Conservation (phyloP, 2,888 invertebrate species). For the Dusona sp. region DNA sequence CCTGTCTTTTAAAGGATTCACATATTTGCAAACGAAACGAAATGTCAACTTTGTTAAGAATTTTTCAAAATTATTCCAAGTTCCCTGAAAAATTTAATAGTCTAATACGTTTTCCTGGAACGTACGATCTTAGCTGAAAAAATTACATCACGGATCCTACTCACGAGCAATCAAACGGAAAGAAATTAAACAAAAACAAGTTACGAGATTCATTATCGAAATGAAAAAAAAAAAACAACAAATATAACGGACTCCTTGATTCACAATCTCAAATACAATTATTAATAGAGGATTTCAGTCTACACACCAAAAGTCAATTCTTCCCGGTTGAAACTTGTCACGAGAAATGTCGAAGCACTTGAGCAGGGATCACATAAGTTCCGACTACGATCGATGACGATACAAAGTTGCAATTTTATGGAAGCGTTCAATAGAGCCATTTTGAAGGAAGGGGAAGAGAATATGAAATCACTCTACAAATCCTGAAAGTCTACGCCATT, state of each 20-base stretch:
- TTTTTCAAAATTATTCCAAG: too few species aligned
- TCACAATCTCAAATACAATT: neutral
- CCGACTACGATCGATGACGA: neutral
- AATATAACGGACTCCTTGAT: neutral
- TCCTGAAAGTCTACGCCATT: too few species aligned
- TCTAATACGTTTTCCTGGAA: too few species aligned
- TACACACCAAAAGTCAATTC: neutral
- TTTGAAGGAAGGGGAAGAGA: neutral
- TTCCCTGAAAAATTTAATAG: too few species aligned
- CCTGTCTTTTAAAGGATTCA: too few species aligned
- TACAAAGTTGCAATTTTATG: neutral
- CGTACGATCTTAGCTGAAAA: too few species aligned
- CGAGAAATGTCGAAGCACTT: neutral
- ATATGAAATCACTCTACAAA: neutral
- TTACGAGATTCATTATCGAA: too few species aligned
- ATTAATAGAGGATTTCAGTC: neutral
- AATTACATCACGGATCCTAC: too few species aligned
- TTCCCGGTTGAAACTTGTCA: neutral
- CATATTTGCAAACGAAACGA: too few species aligned
- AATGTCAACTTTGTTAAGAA: too few species aligned
- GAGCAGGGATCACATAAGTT: neutral
- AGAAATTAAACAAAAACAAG: too few species aligned
- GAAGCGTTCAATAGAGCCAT: neutral
- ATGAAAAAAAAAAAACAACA: neutral
- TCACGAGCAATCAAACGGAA: too few species aligned